Evolutionary conservation across 1,140 invertebrate species (phyloP), one percentile per base, ranked within the genome.

Genomic region (Spodoptera frugiperda): DNA sequence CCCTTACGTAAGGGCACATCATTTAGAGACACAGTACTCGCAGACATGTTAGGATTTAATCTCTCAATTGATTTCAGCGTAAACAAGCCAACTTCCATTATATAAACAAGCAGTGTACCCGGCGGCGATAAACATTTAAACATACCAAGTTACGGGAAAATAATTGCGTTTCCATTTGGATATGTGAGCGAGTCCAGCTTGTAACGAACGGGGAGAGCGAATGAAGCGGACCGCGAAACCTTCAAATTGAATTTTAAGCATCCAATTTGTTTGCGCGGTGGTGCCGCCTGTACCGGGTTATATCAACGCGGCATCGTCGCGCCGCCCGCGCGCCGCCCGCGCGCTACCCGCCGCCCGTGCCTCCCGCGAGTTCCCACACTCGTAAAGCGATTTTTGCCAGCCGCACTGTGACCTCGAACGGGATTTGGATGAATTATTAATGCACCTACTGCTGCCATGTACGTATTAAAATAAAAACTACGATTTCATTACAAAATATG

Each of bases 181-280:
- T 87, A 87, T 91, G 83, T 85, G 85, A 84, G 86, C 83, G 78
- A 81, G 87, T 89, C 81, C 85, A 83, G 88, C 83, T 87, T 85
- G 86, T 89, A 89, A 89, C 89, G 85, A 86, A 88, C 87, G 89
- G 83, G 82, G 78, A 85, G 87, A 84, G 80, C 86, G 87, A 89
- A 91, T 91, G 86, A 92, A 91, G 86, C 86, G 87, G 86, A 87
- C 91, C 91, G 88, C 89, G 89, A 91, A 93, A 92, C 91, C 89
- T 93, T 92, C 84, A 91, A 91, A 93, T 93, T 93, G 91, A 93
- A 93, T 93, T 93, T 93, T 92, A 93, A 92, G 92, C 89, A 92
- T 93, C 91, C 91, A 92, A 93, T 93, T 92, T 92, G 90, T 92
- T 93, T 89, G 86, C 84, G 84, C 88, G 80, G 79, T 81, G 82